phyloP scores from a whole-genome alignment of 2,888 invertebrate species.

The Agonopterix alstromeriana region DNA sequence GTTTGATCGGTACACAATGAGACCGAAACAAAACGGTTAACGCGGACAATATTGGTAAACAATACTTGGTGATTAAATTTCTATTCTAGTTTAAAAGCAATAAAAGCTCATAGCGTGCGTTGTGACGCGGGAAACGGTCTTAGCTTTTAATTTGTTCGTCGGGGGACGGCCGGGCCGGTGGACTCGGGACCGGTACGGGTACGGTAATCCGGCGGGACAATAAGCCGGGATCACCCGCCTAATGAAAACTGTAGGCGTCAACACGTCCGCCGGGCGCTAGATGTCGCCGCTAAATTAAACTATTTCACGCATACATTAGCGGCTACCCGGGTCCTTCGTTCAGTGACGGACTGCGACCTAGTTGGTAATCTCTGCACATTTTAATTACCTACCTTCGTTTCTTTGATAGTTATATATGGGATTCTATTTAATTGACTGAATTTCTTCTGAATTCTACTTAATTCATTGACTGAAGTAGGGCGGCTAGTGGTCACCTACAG shows the following conservation, averaged over 20 bases:
- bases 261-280: constrained; percentile 14
- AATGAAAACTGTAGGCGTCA: constrained; percentile 32
- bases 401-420: too few relatives aligned
- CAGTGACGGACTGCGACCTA: not conserved
- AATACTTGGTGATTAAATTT: not conserved
- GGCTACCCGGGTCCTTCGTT: constrained; percentile 4
- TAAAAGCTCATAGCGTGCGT: not conserved
- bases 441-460: too few relatives aligned
- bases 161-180: constrained; percentile 1
- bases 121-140: constrained; percentile 13
- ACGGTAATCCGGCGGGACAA: constrained; percentile 15
- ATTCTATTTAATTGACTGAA: too few relatives aligned
- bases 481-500: too few relatives aligned
- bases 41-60: not conserved
- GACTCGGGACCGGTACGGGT: constrained; percentile 9
- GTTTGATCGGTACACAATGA: too few relatives aligned
- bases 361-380: too few relatives aligned
- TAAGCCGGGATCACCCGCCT: constrained; percentile 23
- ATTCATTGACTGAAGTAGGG: too few relatives aligned
- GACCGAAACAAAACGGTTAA: too few relatives aligned
- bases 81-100: not conserved
- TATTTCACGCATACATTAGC: constrained; percentile 43
- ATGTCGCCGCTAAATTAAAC: constrained; percentile 51
- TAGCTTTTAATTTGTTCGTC: constrained; percentile 33
- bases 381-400: too few relatives aligned